Percentiles rank a stretch among this genome's conserved stretches.
phyloP scores from a whole-genome alignment of 2,888 invertebrate genomes.

The Ormyrus rosae region DNA sequence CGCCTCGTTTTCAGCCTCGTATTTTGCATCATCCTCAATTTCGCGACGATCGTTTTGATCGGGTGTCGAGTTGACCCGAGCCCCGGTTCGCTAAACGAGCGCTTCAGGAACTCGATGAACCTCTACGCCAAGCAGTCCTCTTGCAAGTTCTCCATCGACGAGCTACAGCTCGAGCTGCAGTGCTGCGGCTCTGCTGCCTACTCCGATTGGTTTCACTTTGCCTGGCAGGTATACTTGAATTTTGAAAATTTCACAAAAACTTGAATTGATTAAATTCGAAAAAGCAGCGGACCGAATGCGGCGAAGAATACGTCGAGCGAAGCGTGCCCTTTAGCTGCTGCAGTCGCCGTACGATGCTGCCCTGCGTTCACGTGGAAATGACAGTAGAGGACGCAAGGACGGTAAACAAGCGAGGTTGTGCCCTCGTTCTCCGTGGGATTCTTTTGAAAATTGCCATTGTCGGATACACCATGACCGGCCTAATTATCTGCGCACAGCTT shows the following conservation, averaged over 20 bases:
- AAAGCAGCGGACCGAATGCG: too few species aligned
- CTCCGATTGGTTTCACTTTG: conserved; percentile 68
- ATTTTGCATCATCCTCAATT: conserved; percentile 65
- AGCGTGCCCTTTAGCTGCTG: conserved; percentile 72
- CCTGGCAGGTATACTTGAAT: conserved; percentile 68
- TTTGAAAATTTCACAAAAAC: not conserved
- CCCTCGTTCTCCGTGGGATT: conserved; percentile 62
- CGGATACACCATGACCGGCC: conserved; percentile 68
- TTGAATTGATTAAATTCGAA: too few species aligned
- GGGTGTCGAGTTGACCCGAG: conserved; percentile 64
- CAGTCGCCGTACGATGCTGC: conserved; percentile 59
- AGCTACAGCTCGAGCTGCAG: conserved; percentile 68
- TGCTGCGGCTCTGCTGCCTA: conserved; percentile 69
- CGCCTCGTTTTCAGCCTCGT: conserved; percentile 58
- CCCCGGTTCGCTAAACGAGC: conserved; percentile 60
- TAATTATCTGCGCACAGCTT: conserved; percentile 65
- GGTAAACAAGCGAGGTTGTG: conserved; percentile 68
- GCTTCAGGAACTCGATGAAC: conserved; percentile 70
- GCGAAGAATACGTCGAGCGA: conserved; percentile 20
- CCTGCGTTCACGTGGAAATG: conserved; percentile 67
- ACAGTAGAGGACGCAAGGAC: conserved; percentile 60
- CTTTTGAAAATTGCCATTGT: conserved; percentile 65
- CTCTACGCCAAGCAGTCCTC: conserved; percentile 63
- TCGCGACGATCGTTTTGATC: conserved; percentile 65
- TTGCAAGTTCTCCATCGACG: conserved; percentile 67